Percentiles rank a stretch among this genome's conserved stretches.
phyloP scores from a whole-genome alignment of 2,113 vertebrate genomes.

The Vulpes lagopus region DNA sequence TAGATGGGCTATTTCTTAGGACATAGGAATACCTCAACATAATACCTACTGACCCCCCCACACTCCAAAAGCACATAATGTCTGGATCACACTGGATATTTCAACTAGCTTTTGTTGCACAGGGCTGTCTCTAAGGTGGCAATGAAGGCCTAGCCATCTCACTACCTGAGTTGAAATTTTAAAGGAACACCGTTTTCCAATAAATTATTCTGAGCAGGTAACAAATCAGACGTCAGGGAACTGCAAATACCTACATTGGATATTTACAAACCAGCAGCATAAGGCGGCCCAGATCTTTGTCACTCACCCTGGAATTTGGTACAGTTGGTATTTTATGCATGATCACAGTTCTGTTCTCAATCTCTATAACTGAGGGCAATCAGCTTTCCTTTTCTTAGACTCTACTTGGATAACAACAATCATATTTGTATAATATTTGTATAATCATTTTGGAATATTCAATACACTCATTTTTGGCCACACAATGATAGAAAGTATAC shows the following conservation, averaged over 20 bases:
- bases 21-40: neutral
- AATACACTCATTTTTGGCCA: neutral
- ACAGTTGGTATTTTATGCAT: neutral
- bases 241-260: neutral
- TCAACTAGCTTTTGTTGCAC: neutral
- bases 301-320: neutral
- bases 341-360: neutral
- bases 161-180: neutral
- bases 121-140: neutral
- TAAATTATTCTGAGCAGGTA: conserved; percentile 54
- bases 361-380: neutral
- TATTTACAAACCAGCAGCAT: neutral
- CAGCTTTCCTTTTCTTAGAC: neutral
- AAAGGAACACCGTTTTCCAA: neutral
- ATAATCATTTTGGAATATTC: neutral
- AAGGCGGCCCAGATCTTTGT: neutral
- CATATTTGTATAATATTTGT: neutral
- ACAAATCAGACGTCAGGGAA: neutral
- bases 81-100: neutral
- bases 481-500: neutral
- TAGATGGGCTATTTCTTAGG: neutral
- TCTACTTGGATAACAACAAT: neutral
- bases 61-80: rapidly evolving
- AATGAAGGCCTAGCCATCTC: neutral
- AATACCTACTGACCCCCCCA: neutral